Evolutionary conservation across 2,888 invertebrate genomes (phyloP).

Genomic region (Eutolmus rufibarbis): DNA sequence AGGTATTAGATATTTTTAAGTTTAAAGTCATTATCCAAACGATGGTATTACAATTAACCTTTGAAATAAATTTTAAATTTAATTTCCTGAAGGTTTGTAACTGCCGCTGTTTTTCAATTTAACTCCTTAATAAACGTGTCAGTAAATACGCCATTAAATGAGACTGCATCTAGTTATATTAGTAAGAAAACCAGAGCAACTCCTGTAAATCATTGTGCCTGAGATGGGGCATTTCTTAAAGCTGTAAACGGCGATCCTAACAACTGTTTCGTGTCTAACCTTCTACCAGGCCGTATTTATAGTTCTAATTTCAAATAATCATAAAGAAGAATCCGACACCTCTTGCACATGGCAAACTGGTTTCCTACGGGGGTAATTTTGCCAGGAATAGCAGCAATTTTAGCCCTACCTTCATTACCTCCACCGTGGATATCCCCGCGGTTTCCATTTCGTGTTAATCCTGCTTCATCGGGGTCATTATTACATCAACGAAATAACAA

Average conservation of each 20-base stretch:
- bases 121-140: neutral
- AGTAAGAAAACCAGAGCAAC: neutral
- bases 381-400: conserved; percentile 11
- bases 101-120: neutral
- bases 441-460: neutral
- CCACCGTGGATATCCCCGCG: neutral
- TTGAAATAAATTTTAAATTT: neutral
- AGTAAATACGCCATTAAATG: neutral
- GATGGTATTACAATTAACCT: neutral
- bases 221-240: neutral
- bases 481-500: neutral
- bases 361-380: neutral
- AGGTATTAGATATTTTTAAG: neutral
- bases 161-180: neutral
- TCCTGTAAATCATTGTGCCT: neutral
- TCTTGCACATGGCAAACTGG: conserved; percentile 1
- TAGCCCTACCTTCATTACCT: neutral
- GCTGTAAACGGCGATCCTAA: neutral
- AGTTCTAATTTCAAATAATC: conserved; percentile 26
- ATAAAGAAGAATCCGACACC: conserved; percentile 23
- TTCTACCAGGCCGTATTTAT: neutral
- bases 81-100: neutral
- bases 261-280: conserved; percentile 16
- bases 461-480: neutral
- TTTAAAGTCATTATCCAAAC: neutral